Evolutionary conservation across 1,140 invertebrate species (phyloP).

Genomic region (Saccostrea echinata): DNA sequence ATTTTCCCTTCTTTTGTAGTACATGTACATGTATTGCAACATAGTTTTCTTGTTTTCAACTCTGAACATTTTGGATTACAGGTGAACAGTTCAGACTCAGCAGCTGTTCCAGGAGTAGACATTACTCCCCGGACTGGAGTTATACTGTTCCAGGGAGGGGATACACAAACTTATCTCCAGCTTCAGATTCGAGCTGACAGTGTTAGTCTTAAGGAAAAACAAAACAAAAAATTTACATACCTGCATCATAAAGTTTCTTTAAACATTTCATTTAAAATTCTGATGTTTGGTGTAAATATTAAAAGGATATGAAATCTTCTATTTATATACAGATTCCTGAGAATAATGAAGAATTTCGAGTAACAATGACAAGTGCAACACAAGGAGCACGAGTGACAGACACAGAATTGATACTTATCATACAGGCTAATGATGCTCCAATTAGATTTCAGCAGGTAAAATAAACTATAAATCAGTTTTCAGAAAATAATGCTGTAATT

Average conservation of each 20-base stretch:
- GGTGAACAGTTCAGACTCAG: constrained; percentile 60
- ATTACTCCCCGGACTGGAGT: constrained; percentile 65
- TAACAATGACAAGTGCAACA: constrained; percentile 66
- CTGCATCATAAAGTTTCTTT: not conserved
- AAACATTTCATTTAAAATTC: not conserved
- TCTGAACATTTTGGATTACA: not conserved
- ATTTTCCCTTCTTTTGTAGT: not conserved
- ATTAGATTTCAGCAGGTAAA: constrained; percentile 73
- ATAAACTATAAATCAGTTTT: not conserved
- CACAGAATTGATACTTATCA: constrained; percentile 63
- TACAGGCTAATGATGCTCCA: constrained; percentile 76
- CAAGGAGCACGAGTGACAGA: constrained; percentile 64
- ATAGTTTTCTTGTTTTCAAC: not conserved
- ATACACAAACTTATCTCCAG: constrained; percentile 60
- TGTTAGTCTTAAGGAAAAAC: constrained; percentile 58
- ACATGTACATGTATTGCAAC: not conserved
- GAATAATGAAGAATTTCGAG: constrained; percentile 72
- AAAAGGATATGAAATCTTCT: too few species aligned
- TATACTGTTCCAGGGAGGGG: constrained; percentile 64
- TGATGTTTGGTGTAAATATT: not conserved
- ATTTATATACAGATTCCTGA: constrained; percentile 71
- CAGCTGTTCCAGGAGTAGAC: constrained; percentile 63
- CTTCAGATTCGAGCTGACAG: constrained; percentile 69
- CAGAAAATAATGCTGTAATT: not conserved
- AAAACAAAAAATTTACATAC: not conserved